These are phyloP conservation scores for Tyria jacobaeae DNA, from an alignment of 2,888 invertebrate species.

Conservation along the genomic window DNA sequence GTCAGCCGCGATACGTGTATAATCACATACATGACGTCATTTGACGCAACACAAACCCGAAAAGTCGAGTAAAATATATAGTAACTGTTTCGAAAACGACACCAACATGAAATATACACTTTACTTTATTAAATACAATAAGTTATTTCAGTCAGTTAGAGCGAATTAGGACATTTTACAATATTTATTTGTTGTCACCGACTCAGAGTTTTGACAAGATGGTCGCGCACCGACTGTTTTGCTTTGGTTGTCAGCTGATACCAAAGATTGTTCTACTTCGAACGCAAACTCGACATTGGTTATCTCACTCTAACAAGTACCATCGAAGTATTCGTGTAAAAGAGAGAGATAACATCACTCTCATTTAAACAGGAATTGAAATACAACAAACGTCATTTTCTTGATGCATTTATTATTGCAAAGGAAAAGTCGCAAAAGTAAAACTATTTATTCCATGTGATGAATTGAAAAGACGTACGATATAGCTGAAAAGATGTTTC, in stretches of 20 bases:
- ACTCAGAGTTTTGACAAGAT: conserved; percentile 87
- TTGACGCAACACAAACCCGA: conserved; percentile 85
- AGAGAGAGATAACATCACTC: conserved; percentile 65
- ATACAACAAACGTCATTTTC: conserved; percentile 79
- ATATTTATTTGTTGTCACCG: conserved; percentile 85
- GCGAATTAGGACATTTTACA: conserved; percentile 84
- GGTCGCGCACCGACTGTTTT: conserved; percentile 88
- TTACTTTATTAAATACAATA: conserved; percentile 77
- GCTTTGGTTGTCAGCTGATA: conserved; percentile 88
- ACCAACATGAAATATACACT: conserved; percentile 77
- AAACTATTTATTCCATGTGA: conserved; percentile 61
- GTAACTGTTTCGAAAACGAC: conserved; percentile 74
- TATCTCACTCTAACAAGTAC: conserved; percentile 57
- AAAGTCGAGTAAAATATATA: conserved; percentile 84
- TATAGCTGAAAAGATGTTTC: conserved; percentile 63
- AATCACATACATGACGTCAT: conserved; percentile 87
- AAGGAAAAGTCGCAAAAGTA: conserved; percentile 70
- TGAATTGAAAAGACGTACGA: conserved; percentile 75
- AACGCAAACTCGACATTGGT: conserved; percentile 55
- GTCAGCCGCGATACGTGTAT: conserved; percentile 85
- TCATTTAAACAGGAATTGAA: conserved; percentile 67
- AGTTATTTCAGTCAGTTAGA: conserved; percentile 79
- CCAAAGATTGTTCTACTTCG: conserved; percentile 76
- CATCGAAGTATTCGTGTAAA: conserved; percentile 22
- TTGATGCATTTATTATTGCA: conserved; percentile 78